Evolutionary conservation across 2,113 vertebrate species (phyloP), one percentile per base, ranked within the genome.

Genomic region (Alethe castanea): DNA sequence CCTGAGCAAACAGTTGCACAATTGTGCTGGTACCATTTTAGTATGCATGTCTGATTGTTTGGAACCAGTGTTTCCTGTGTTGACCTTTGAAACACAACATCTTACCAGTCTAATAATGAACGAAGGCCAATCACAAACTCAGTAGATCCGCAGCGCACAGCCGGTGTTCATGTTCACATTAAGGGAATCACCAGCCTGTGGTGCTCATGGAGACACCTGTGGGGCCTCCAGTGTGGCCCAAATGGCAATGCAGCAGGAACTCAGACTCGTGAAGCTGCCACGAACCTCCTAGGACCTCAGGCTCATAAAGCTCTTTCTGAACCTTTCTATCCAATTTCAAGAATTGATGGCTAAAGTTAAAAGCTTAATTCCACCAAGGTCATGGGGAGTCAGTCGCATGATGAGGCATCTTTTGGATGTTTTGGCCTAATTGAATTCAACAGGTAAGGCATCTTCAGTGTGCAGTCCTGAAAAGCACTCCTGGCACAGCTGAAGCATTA

Each of bases 21-120:
- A 17, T 86, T 53, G 50, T 42, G 8, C 42, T 33, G 52, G 45
- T 50, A 77, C 36, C 65, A 50, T 86, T 61, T 81, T 14, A 72
- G n/a, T 8, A n/a, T 12, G 14, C 38, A 18, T 12, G 45, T 60
- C 8, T 53, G 28, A 64, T 40, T 78, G 35, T 38, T 60, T 57
- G 36, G 45, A 86, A 65, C n/a, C 66, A 45, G 36, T 8, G 35
- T n/a, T 45, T 86, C 60, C 70, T 44, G 25, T 52, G 64, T 47
- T 82, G 92, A 94, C 66, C 85, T 92, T 90, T 96, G 95, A 92
- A 90, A 93, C 18, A 38, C 0, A 1, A 38, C 0, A 2, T 73
- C 62, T 69, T 92, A 14, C 38, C 70, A 64, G 70, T 82, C 66
- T 92, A 90, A 88, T 88, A 70, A 92, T 83, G 92, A 95, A 92